Evolutionary conservation across 2,797 vertebrate species (phyloP).

Genomic region (Rousettus madagascariensis): DNA sequence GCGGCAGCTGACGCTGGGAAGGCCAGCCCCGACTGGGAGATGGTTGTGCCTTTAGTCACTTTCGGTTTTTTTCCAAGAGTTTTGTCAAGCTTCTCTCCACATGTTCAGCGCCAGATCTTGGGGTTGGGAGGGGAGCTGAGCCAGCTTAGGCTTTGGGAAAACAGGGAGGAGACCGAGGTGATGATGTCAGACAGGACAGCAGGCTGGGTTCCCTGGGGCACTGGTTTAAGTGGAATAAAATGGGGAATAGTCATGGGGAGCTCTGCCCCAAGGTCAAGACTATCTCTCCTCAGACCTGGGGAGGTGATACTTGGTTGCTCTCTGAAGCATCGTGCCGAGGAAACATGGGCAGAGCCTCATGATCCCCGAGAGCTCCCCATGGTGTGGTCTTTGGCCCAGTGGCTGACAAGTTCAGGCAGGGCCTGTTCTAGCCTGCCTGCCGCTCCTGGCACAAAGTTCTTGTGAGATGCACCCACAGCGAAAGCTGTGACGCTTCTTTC

Average conservation of each 20-base stretch:
- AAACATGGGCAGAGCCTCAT: neutral
- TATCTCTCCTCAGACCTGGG: neutral
- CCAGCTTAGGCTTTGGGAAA: neutral
- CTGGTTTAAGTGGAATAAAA: neutral
- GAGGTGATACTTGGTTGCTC: neutral
- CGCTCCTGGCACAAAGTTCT: neutral
- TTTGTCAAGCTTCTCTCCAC: constrained; percentile 17
- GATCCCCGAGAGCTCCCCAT: accelerated
- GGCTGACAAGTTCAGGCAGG: neutral
- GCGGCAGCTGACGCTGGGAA: neutral
- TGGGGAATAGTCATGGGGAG: accelerated
- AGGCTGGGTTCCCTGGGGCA: neutral
- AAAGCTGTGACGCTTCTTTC: neutral
- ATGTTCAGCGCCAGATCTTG: neutral
- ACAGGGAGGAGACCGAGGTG: neutral
- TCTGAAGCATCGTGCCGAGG: neutral
- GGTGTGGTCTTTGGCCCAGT: neutral
- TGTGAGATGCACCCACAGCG: neutral
- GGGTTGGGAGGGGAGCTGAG: neutral
- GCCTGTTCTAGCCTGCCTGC: neutral
- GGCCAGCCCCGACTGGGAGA: constrained; percentile 24
- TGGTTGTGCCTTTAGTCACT: constrained; percentile 69
- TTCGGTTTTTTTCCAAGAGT: constrained; percentile 19
- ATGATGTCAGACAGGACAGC: neutral
- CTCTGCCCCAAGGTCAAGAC: neutral